Evolutionary conservation across 1,140 invertebrate genomes (phyloP).

Genomic region (Lepidurus arcticus): DNA sequence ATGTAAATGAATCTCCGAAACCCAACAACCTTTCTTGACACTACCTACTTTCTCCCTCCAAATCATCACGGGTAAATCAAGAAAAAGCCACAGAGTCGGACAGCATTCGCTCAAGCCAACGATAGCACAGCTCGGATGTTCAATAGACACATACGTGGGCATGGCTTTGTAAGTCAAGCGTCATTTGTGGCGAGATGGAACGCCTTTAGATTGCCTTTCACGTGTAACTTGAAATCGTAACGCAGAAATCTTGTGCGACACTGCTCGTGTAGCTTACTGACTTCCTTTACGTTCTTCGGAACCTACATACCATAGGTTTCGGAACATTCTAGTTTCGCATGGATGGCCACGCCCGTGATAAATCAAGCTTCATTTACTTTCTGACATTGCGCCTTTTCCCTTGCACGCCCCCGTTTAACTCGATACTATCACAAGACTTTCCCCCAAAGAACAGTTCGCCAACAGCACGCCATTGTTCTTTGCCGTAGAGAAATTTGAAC

Average conservation of each 20-base stretch:
- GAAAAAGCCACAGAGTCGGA: not conserved
- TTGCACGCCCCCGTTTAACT: not conserved
- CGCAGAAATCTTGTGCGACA: not conserved
- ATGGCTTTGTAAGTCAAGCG: not conserved
- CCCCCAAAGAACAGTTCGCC: no score
- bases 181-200: not conserved
- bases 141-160: not conserved
- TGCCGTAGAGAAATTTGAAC: no score
- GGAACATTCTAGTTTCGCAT: not conserved
- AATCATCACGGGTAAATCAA: no score
- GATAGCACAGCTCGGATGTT: not conserved
- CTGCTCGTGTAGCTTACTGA: not conserved
- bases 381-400: not conserved
- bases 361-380: constrained; percentile 1
- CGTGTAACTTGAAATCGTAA: not conserved
- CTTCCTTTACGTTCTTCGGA: not conserved
- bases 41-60: no score
- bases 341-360: not conserved
- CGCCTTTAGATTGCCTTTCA: not conserved
- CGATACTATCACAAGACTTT: no score
- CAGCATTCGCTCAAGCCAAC: not conserved
- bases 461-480: no score
- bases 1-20: no score
- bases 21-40: no score
- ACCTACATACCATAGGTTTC: not conserved